Evolutionary conservation across 2,113 vertebrate genomes (phyloP), one percentile per base, ranked within the genome.

Genomic region (Pelecanoides urinatrix): DNA sequence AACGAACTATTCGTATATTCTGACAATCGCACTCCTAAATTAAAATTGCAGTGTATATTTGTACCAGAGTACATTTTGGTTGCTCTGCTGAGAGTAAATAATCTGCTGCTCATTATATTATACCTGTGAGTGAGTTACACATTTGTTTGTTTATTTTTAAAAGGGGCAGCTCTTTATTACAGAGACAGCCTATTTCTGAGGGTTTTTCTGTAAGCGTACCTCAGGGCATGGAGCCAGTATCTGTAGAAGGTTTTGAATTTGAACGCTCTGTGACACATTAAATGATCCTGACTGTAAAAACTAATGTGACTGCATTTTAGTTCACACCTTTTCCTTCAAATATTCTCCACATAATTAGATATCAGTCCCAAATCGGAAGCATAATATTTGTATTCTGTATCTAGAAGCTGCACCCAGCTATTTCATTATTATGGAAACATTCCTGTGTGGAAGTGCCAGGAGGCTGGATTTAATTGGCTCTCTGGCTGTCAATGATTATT

Each of bases 371-470:
- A 88, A 90, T 91, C 25, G 0, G 83, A 97, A 95, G 61, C 70
- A 92, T 90, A 96, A 88, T 96, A 90, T 95, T 97, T 95, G 53
- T 92, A 19, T 83, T 93, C 23, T 61, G 19, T 95, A 95, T 95
- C 88, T 91, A 56, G 73, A 90, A 88, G 45, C 83, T 90, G 30
- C 84, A 86, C 77, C 16, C 74, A 71, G 58, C 71, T 72, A 49
- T 94, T 91, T 85, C 38, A 22, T 86, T 89, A 52, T 92, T 88
- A 58, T 44, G 47, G 65, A 63, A 96, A 87, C 70, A 56, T 81
- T 93, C 73, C 75, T 50, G 47, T 40, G 36, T 83, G 49, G 50
- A 87, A 84, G 70, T 88, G 62, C 62, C 90, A 90, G 93, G 44
- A 96, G 45, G 73, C 21, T 77, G 62, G 25, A 47, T 80, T 79